Conservation (phyloP, 2,113 vertebrate species). For the Tetrao urogallus region DNA sequence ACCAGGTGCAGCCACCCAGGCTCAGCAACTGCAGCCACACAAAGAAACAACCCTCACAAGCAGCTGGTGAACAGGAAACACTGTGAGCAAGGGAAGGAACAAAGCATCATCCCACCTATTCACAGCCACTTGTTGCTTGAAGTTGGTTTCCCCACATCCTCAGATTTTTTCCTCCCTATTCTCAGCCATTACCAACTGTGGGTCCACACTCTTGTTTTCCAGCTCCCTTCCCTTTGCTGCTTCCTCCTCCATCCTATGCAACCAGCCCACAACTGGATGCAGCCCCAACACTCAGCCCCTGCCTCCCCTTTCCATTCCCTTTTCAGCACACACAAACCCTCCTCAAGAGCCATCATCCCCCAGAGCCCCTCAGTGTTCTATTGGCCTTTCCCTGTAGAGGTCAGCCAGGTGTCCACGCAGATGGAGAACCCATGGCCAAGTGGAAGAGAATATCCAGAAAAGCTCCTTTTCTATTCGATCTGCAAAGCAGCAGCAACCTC, state of each 20-base stretch:
- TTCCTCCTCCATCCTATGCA: neutral
- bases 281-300: neutral
- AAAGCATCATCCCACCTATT: neutral
- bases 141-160: neutral
- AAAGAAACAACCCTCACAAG: neutral
- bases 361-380: neutral
- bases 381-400: neutral
- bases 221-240: neutral
- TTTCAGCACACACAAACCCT: neutral
- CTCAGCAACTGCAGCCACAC: neutral
- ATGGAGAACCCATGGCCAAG: neutral
- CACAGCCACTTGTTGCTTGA: neutral
- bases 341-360: neutral
- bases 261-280: neutral
- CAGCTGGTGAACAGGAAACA: neutral
- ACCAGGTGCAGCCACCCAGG: neutral
- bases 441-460: neutral
- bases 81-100: neutral
- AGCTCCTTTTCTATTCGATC: neutral
- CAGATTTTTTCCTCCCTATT: neutral
- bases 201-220: neutral
- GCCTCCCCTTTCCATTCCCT: neutral
- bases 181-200: neutral
- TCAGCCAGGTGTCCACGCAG: neutral
- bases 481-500: neutral